Evolutionary conservation across 2,888 invertebrate species (phyloP).

Genomic region (Proisotoma minuta): DNA sequence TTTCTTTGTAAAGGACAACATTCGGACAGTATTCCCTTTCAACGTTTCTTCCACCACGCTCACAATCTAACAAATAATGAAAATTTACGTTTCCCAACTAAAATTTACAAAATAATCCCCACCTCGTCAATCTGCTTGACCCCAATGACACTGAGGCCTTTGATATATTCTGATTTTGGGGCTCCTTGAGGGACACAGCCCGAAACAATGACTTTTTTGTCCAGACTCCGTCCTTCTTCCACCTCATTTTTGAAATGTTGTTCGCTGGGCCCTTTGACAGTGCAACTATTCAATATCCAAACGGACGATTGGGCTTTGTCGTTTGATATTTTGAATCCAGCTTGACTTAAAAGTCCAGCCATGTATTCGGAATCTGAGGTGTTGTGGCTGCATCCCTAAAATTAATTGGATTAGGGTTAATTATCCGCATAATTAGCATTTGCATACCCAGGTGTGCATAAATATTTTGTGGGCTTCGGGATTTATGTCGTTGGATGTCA

Average conservation of each 20-base stretch:
- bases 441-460: not conserved
- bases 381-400: conserved; percentile 98
- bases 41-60: conserved; percentile 97
- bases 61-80: too few relatives aligned
- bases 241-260: conserved; percentile 85
- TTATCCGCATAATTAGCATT: too few relatives aligned
- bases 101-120: not conserved
- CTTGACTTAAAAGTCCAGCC: conserved; percentile 86
- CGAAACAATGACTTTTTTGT: conserved; percentile 87
- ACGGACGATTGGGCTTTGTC: conserved; percentile 78
- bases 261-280: conserved; percentile 95
- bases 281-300: conserved; percentile 95
- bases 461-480: not conserved
- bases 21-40: conserved; percentile 75
- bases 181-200: conserved; percentile 86
- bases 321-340: conserved; percentile 66
- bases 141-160: conserved; percentile 78
- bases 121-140: conserved; percentile 97
- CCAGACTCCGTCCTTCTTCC: conserved; percentile 64
- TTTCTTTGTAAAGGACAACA: conserved; percentile 66
- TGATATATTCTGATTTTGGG: not conserved
- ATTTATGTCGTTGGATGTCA: not conserved
- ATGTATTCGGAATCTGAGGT: conserved; percentile 97
- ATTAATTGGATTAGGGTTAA: too few relatives aligned
- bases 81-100: too few relatives aligned